Base-by-base conservation (phyloP, 2,888 invertebrate genomes). In the Phoronis australis region DNA sequence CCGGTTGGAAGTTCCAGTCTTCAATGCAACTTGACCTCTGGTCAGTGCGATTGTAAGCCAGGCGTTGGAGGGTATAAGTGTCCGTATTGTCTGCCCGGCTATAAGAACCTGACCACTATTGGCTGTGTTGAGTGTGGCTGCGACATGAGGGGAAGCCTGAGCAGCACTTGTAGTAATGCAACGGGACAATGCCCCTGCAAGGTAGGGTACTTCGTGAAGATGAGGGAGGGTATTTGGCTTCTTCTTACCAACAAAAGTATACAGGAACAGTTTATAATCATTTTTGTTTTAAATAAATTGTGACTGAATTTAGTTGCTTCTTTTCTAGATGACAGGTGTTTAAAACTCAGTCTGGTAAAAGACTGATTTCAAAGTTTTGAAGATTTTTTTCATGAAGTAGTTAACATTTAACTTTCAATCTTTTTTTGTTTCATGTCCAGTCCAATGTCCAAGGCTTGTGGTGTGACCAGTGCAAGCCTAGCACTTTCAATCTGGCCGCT, bases 1-100 rank as follows among this genome's bases (percentile, higher is more conserved):
- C 22, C 38, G 4, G 41, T 45, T 4, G 66, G 66, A 2, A 55
- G 65, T 4, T 9, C 47, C 2, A 49, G 42, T 15, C 55, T 51
- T 12, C 56, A 62, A 42, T 67, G 68, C 48, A 57, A 68, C 51
- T 22, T 24, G 4, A 55, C 55, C 5, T 55, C 61, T 3, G 66
- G 68, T 3, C 31, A 41, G 3, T 68, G 68, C 47, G 6, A 39
- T 6, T 68, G 68, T 51, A 58, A 59, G 42, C 42, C 48, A 6
- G 66, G 66, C 0, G 62, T 66, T 37, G 38, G 31, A 22, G 61
- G 54, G 18, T 42, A 37, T 23, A 52, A 55, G 44, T 62, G 62
- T 47, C 48, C 50, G 42, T 25, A 43, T 31, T 62, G 62, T 35
- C 4, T 37, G 22, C 51, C 50, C 18, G 50, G 42, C 1, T 60